Base-by-base conservation (phyloP, 1,140 invertebrate genomes). In the Dreissena polymorpha region DNA sequence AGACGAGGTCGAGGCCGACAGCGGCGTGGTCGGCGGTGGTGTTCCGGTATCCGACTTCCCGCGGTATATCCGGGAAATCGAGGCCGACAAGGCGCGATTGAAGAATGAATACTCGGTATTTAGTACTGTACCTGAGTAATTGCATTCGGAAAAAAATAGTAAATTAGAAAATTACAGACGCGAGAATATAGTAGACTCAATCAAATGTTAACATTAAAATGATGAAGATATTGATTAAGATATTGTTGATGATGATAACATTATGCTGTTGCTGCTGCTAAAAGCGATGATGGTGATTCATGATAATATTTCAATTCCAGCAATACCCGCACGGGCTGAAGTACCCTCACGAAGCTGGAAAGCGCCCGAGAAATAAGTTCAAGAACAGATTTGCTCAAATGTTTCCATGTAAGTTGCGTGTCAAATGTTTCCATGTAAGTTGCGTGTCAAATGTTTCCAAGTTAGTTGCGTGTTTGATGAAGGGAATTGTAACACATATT, bases 351-450 rank as follows among this genome's bases (percentile, higher is more conserved):
- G 80, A 83, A 25, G 80, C 72, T 39, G 80, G 71, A 29, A 83
- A 83, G 60, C 25, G 80, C 73, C 80, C 80, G 6, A 55, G 80
- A 25, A 83, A 83, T 50, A 83, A 83, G 49, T 83, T 83, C 80
- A 83, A 83, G 55, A 83, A 83, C 27, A 74, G 80, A 83, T 83
- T 83, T 75, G 80, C 80, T 12, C 80, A 83, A 29, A 83, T 75
- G 71, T 83, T 68, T 67, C 80, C 80, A 27, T 83, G 80, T 83
- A 67, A 68, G 80, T 83, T n/a, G 7, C n/a, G n/a, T n/a, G n/a
- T 12, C 80, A 83, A 29, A 83, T 75, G 71, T 83, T 68, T 67
- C 80, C 80, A 27, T 83, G 80, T 83, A 67, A 68, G 80, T 83
- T n/a, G 7, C n/a, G n/a, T n/a, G n/a, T 12, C 80, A 83, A 29